These are phyloP conservation scores for Polymixis lichenea DNA, from an alignment of 2,888 invertebrate species.

Conservation along the genomic window DNA sequence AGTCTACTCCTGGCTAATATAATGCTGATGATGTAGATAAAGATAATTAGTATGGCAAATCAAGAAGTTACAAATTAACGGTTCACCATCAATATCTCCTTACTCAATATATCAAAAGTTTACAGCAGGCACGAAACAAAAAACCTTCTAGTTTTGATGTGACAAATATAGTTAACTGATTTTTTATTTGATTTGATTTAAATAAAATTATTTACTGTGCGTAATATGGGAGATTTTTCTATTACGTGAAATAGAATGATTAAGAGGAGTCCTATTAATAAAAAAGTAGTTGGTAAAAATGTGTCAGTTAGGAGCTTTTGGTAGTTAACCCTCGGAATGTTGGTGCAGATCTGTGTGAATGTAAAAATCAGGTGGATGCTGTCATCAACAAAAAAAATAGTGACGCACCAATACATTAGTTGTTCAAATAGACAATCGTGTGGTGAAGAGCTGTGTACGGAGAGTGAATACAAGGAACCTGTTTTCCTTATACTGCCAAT, in stretches of 20 bases:
- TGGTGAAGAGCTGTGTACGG: slow-evolving; percentile 28
- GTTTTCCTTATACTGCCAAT: slow-evolving; percentile 51
- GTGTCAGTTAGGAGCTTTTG: no score
- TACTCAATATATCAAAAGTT: no score
- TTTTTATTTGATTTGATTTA: no score
- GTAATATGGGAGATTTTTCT: no score
- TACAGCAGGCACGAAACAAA: no score
- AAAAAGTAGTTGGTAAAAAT: no score
- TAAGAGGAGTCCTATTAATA: no score
- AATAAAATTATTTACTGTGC: no score
- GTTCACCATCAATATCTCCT: no score
- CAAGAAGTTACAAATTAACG: background rate
- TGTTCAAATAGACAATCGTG: slow-evolving; percentile 51
- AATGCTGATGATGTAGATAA: background rate
- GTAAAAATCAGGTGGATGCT: background rate
- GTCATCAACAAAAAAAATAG: background rate
- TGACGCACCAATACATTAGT: slow-evolving; percentile 50
- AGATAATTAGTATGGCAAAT: background rate
- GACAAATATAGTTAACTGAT: no score
- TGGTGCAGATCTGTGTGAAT: background rate
- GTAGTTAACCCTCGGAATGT: background rate
- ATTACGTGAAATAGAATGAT: no score
- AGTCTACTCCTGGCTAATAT: background rate
- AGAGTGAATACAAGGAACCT: slow-evolving; percentile 27
- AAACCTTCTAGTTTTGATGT: no score